Percentiles rank a stretch among this genome's conserved stretches.
phyloP scores from a whole-genome alignment of 2,113 vertebrate genomes.

The Campylomormyrus numenius region DNA sequence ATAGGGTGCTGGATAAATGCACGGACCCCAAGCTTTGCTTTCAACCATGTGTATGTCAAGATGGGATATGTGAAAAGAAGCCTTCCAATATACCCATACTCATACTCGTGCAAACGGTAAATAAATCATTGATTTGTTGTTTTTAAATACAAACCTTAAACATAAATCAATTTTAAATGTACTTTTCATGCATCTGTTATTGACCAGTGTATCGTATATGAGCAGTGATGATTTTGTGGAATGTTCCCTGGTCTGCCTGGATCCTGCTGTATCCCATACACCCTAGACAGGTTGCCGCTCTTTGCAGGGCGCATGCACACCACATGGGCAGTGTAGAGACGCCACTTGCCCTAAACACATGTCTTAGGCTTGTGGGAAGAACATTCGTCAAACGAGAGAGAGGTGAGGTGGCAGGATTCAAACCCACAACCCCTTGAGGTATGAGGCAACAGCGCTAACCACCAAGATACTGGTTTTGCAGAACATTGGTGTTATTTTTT shows the following conservation, averaged over 20 bases:
- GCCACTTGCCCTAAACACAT: neutral
- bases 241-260: neutral
- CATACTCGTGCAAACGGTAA: neutral
- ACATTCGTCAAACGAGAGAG: neutral
- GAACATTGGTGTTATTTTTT: neutral
- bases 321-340: neutral
- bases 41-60: neutral
- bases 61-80: neutral
- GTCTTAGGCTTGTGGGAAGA: neutral
- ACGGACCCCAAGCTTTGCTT: neutral
- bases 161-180: neutral
- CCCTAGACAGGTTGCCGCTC: neutral
- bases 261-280: neutral
- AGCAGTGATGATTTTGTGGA: neutral
- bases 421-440: neutral
- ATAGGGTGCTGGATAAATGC: neutral
- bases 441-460: neutral
- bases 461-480: neutral
- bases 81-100: neutral
- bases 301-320: neutral
- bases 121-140: neutral
- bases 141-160: neutral
- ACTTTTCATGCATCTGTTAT: neutral
- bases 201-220: neutral
- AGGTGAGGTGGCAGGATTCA: neutral